A percentile compares a stretch with the other conserved stretches of the same genome.
Conservation (phyloP, 2,797 vertebrate genomes). For the Malurus leucopterus region DNA sequence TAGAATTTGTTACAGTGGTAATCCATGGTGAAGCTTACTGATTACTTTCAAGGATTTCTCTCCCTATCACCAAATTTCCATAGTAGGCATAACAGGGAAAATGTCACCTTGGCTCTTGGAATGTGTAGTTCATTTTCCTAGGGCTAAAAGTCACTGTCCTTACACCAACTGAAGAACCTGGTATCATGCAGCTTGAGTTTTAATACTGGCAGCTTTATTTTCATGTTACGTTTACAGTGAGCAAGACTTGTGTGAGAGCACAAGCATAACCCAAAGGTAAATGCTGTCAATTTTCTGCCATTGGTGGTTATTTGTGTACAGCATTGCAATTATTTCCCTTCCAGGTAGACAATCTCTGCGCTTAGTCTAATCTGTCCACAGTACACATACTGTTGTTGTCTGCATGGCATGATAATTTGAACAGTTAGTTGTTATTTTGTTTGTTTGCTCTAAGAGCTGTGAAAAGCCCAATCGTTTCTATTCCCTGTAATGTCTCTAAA, state of each 20-base stretch:
- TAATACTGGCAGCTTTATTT: constrained; percentile 48
- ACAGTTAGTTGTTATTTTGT: neutral
- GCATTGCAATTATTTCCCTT: constrained; percentile 18
- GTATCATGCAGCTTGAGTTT: constrained; percentile 22
- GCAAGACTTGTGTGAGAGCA: constrained; percentile 31
- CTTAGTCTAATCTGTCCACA: neutral
- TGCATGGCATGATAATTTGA: neutral
- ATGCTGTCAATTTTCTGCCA: constrained; percentile 49
- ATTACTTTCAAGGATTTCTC: neutral
- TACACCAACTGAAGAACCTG: constrained; percentile 17
- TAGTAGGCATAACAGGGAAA: neutral
- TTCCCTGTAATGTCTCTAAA: neutral
- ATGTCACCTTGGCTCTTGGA: neutral
- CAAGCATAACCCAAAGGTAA: constrained; percentile 58
- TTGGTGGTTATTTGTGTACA: constrained; percentile 4
- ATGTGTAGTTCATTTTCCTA: neutral
- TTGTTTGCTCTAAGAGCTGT: neutral
- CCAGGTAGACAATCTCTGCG: neutral
- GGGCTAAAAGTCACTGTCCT: constrained; percentile 23
- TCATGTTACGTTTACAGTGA: constrained; percentile 47
- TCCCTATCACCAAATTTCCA: neutral
- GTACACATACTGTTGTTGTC: neutral
- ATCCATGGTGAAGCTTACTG: neutral
- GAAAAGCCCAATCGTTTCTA: neutral
- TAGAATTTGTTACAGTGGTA: neutral